Base-by-base conservation (phyloP, 2,888 invertebrate species). In the Diadegma fenestrale region DNA sequence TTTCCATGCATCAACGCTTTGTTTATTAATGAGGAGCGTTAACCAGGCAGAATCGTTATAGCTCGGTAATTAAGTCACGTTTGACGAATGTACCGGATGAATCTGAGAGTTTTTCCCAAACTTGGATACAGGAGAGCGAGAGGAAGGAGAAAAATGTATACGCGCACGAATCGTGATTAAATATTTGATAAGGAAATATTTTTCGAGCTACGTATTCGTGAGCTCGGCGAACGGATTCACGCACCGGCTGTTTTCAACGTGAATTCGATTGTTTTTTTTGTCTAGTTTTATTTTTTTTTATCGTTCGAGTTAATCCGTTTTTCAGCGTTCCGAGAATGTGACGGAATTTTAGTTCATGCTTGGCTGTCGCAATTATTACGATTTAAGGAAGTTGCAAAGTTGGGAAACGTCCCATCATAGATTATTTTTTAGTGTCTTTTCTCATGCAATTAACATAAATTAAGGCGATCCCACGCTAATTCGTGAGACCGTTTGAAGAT, bases 161-260 rank as follows among this genome's bases (percentile, higher is more conserved):
- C 6, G 17, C 51, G 77, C 10, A 37, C 54, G 77, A 68, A 51
- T 68, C 54, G 45, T 33, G 78, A 79, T 79, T 43, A 58, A 58
- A 45, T 37, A 45, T 61, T 26, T 33, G 78, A 79, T 79, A 79
- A 79, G 78, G 69, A 33, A 54, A 33, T 61, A 48, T 61, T 30
- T 79, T 79, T 79, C 61, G 58, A 30, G 45, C 22, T 61, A 75
- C 26, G 37, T 68, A 68, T 69, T 43, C 43, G 58, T 45, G 78
- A 75, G 58, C 26, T 66, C 17, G 22, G 14, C 43, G 54, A 69
- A 71, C 61, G 78, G 78, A 69, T 69, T 54, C 78, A 79, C 69
- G 61, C 69, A 48, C 17, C 54, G 45, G 14, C 69, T 22, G 10
- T 76, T 76, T 64, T 37, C 37, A 22, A 45, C 33, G 45, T 22